These are phyloP conservation scores for Prionace glauca DNA, from an alignment of 2,797 vertebrate species.

Conservation along the genomic window DNA sequence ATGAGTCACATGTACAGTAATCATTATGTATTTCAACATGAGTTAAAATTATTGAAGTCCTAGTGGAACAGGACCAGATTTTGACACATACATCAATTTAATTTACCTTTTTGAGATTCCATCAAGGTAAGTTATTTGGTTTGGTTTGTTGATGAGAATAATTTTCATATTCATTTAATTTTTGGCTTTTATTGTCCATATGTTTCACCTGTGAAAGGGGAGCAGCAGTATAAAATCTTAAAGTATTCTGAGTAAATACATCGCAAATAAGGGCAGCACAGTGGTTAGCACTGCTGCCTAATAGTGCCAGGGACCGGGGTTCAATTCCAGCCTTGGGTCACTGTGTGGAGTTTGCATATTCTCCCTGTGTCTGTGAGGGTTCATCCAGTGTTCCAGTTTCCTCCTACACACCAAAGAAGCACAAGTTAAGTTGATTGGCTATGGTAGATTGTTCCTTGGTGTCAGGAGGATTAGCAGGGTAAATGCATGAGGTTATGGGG, in stretches of 20 bases:
- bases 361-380: too few species aligned
- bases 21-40: constrained; percentile 39
- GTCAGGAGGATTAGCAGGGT: too few species aligned
- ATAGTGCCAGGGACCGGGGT: too few species aligned
- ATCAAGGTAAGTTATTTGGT: background rate
- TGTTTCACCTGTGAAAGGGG: background rate
- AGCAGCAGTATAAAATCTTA: background rate
- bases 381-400: too few species aligned
- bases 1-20: constrained; percentile 43
- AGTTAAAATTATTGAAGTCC: background rate
- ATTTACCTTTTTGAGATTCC: background rate
- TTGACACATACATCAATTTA: background rate
- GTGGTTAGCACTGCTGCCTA: too few species aligned
- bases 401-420: too few species aligned
- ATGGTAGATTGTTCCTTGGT: too few species aligned
- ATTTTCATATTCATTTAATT: background rate
- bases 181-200: background rate
- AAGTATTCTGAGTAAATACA: background rate
- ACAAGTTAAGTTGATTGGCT: too few species aligned
- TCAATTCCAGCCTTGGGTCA: too few species aligned
- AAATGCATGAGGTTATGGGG: too few species aligned
- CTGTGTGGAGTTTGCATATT: too few species aligned
- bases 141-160: background rate
- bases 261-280: background rate
- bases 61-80: background rate